Evolutionary conservation across 1,140 invertebrate species (phyloP).

Genomic region (Protaetia brevitarsis): DNA sequence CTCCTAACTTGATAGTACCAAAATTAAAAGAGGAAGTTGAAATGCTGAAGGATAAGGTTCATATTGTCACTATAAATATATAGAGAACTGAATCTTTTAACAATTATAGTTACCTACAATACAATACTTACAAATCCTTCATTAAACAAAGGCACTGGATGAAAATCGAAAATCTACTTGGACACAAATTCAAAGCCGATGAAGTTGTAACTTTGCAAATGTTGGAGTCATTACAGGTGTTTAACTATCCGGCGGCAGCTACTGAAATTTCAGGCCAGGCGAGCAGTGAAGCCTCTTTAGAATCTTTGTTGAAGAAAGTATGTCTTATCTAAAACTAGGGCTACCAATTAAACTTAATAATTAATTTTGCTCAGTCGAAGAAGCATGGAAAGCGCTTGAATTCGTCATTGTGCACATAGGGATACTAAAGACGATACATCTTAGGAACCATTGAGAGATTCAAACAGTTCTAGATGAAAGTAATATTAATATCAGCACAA

Average conservation of each 20-base stretch:
- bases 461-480: constrained; percentile 79
- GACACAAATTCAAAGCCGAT: constrained; percentile 68
- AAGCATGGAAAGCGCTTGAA: constrained; percentile 75
- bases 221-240: constrained; percentile 69
- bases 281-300: constrained; percentile 78
- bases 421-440: constrained; percentile 77
- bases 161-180: constrained; percentile 71
- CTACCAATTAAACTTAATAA: too few relatives aligned
- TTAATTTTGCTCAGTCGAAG: too few relatives aligned
- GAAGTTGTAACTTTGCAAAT: constrained; percentile 62
- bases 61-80: neutral
- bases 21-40: constrained; percentile 72
- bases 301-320: constrained; percentile 73
- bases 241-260: constrained; percentile 66
- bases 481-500: constrained; percentile 81
- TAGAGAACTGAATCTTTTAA: neutral
- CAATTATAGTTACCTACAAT: constrained; percentile 66
- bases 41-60: constrained; percentile 69
- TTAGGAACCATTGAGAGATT: constrained; percentile 77
- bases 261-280: constrained; percentile 81
- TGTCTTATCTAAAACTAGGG: too few relatives aligned
- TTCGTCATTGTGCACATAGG: constrained; percentile 72
- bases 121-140: constrained; percentile 69
- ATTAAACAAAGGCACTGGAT: constrained; percentile 77
- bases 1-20: constrained; percentile 72